These are phyloP conservation scores for Lasius platythorax DNA, from an alignment of 2,888 invertebrate species.

Conservation along the genomic window DNA sequence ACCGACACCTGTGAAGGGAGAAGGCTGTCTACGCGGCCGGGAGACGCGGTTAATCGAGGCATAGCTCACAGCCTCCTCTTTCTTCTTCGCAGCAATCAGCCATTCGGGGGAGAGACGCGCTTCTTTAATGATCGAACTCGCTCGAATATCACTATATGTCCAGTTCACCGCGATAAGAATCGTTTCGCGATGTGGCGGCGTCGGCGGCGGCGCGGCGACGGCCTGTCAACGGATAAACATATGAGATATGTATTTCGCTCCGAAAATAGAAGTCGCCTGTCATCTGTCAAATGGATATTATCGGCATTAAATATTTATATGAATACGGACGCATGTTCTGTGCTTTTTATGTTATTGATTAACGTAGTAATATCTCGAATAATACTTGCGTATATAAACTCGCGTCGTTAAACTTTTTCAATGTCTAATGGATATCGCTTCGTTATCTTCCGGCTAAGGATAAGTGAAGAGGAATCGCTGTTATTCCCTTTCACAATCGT, in stretches of 20 bases:
- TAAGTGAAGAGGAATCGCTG: neutral
- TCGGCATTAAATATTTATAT: neutral
- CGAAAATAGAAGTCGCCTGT: conserved; percentile 24
- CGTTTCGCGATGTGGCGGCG: conserved; percentile 25
- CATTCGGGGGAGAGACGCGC: conserved; percentile 24
- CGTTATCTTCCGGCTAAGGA: neutral
- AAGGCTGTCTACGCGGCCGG: neutral
- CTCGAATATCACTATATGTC: conserved; percentile 46
- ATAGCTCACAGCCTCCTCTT: conserved; percentile 23
- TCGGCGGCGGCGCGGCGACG: too few relatives aligned
- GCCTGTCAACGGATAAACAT: conserved; percentile 22
- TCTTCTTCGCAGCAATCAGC: conserved; percentile 51
- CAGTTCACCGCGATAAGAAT: conserved; percentile 41
- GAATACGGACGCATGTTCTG: neutral
- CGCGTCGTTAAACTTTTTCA: neutral
- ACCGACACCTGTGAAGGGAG: conserved; percentile 64
- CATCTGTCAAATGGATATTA: conserved; percentile 25
- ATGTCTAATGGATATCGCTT: neutral
- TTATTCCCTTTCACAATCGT: conserved; percentile 48
- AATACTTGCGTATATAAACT: neutral
- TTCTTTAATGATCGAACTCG: conserved; percentile 57
- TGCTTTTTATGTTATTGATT: neutral
- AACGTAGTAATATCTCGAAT: neutral
- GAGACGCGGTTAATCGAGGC: conserved; percentile 60
- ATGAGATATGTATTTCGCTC: conserved; percentile 29